phyloP scores from a whole-genome alignment of 2,113 vertebrate genomes.

The Apeltes quadracus region DNA sequence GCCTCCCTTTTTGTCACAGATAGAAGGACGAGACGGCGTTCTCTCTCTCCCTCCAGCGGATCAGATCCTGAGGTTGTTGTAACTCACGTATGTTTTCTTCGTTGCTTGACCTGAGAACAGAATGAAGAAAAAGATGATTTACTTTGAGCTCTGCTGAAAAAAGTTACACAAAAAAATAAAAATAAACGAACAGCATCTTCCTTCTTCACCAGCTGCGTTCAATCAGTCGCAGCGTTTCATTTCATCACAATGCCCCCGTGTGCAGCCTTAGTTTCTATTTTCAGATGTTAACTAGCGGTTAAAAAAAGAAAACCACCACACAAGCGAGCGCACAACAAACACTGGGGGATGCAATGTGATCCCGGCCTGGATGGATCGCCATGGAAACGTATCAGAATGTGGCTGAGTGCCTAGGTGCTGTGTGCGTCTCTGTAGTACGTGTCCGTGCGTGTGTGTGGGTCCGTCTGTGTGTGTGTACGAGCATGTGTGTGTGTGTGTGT shows the following conservation, averaged over 20 bases:
- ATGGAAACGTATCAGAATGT: conserved; percentile 76
- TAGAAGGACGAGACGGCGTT: conserved; percentile 51
- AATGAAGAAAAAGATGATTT: conserved; percentile 25
- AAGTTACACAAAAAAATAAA: not conserved
- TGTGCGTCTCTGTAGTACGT: conserved; percentile 41
- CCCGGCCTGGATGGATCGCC: conserved; percentile 75
- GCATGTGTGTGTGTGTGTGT: conserved; percentile 34
- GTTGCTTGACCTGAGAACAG: conserved; percentile 75
- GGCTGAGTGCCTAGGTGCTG: conserved; percentile 64
- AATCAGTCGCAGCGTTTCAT: conserved; percentile 59
- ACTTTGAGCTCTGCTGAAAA: conserved; percentile 17
- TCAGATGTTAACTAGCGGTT: conserved; percentile 71
- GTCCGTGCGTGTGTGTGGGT: conserved; percentile 33
- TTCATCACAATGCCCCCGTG: conserved; percentile 49
- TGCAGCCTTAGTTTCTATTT: conserved; percentile 73
- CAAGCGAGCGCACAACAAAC: conserved; percentile 74
- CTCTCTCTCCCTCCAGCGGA: conserved; percentile 38
- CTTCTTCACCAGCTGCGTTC: conserved; percentile 65
- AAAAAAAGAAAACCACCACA: conserved; percentile 70
- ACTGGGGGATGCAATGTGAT: conserved; percentile 69
- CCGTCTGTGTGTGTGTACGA: conserved; percentile 4
- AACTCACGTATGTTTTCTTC: conserved; percentile 81
- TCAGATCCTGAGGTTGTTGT: conserved; percentile 83
- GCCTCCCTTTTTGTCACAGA: conserved; percentile 32
- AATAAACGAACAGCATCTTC: conserved; percentile 29